Evolutionary conservation across 2,888 invertebrate species (phyloP).

Genomic region (Schizaphis graminum): DNA sequence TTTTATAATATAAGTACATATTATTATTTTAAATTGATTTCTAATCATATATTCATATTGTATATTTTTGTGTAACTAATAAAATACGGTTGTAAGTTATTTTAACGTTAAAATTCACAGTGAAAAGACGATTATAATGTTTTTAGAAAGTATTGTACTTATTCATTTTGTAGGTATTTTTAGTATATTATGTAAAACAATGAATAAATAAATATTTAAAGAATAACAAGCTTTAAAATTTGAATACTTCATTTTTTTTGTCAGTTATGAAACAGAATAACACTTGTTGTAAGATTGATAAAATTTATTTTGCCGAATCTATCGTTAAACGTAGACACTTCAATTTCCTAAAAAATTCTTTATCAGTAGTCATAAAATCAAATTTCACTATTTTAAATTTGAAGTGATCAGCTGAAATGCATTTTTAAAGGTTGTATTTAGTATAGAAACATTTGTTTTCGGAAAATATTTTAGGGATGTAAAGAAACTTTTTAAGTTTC

Average conservation of each 20-base stretch:
- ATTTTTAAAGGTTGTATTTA: not conserved
- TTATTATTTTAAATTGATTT: not conserved
- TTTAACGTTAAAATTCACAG: not conserved
- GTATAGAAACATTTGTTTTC: not conserved
- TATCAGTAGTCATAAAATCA: not conserved
- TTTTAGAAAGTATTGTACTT: not conserved
- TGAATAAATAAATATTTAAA: constrained; percentile 8
- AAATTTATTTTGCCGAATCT: not conserved
- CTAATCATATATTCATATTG: not conserved
- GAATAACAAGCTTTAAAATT: not conserved
- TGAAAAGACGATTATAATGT: not conserved
- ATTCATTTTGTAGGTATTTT: not conserved
- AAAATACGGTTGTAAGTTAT: not conserved
- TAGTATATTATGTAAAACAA: not conserved
- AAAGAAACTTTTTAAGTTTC: not conserved
- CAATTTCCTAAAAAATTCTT: not conserved
- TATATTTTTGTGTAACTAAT: not conserved
- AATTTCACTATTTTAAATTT: not conserved
- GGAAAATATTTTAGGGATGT: not conserved
- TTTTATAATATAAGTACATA: not conserved
- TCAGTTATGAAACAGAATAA: not conserved
- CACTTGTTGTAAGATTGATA: not conserved
- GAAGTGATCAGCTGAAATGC: not conserved
- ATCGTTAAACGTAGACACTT: not conserved
- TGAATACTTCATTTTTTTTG: constrained; percentile 4